Evolutionary conservation across 2,113 vertebrate genomes (phyloP).

Genomic region (Microtus oregoni): DNA sequence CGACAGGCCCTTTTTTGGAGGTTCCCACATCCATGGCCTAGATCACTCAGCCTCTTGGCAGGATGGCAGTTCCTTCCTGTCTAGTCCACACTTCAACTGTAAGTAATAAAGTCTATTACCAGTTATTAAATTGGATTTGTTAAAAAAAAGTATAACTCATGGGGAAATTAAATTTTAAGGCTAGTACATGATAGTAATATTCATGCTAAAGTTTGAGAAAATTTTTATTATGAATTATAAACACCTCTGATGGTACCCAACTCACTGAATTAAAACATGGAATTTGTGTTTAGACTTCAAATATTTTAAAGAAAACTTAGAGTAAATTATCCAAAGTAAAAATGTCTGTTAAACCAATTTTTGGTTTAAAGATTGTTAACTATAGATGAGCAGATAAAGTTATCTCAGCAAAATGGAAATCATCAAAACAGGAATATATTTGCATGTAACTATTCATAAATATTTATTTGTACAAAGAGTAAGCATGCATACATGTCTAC

Average conservation of each 20-base stretch:
- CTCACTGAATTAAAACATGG: not conserved
- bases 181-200: constrained; percentile 42
- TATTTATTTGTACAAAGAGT: not conserved
- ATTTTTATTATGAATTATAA: constrained; percentile 36
- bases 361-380: not conserved
- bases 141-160: constrained; percentile 34
- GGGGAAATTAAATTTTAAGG: constrained; percentile 49
- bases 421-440: not conserved
- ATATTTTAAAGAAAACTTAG: constrained; percentile 21
- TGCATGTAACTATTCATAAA: constrained; percentile 7
- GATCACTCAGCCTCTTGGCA: constrained; percentile 87
- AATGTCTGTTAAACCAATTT: not conserved
- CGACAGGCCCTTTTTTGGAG: constrained; percentile 86
- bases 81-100: constrained; percentile 88
- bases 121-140: constrained; percentile 62
- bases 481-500: not conserved
- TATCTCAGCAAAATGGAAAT: constrained; percentile 53
- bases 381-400: not conserved
- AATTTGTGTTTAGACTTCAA: not conserved
- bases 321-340: not conserved
- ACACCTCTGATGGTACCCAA: constrained; percentile 8
- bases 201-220: constrained; percentile 41
- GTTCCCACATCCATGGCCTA: constrained; percentile 83
- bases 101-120: constrained; percentile 85
- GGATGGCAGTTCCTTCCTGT: constrained; percentile 83